These are phyloP conservation scores for Linyphia triangularis DNA, from an alignment of 2,888 invertebrate genomes.

Conservation along the genomic window DNA sequence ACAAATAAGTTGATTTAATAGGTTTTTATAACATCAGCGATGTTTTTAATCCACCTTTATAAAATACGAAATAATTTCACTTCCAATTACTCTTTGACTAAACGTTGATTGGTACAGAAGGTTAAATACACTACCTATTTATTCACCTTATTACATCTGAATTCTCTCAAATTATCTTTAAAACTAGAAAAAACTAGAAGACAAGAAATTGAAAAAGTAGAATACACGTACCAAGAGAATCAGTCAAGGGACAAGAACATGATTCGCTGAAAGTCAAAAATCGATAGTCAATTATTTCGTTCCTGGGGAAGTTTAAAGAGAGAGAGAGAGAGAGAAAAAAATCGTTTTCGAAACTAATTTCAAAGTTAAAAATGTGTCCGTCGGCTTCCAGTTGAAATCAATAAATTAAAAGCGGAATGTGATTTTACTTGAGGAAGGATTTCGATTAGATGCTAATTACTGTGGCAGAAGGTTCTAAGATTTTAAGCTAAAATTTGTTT, in stretches of 20 bases:
- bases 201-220: background rate
- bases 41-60: background rate
- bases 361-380: slow-evolving; percentile 64
- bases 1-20: background rate
- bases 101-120: background rate
- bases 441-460: slow-evolving; percentile 68
- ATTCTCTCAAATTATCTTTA: slow-evolving; percentile 11
- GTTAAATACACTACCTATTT: slow-evolving; percentile 7
- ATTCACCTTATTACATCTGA: slow-evolving; percentile 25
- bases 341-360: slow-evolving; percentile 57
- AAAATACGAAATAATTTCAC: background rate
- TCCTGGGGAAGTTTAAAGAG: background rate
- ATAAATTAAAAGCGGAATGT: slow-evolving; percentile 70
- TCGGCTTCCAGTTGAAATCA: slow-evolving; percentile 35
- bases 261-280: slow-evolving; percentile 54
- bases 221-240: background rate
- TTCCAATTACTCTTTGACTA: background rate
- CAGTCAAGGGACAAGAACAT: slow-evolving; percentile 1
- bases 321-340: background rate
- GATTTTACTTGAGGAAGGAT: slow-evolving; percentile 45
- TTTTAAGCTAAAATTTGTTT: background rate
- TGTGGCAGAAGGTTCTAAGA: slow-evolving; percentile 6
- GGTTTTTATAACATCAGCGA: background rate
- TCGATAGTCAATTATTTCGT: slow-evolving; percentile 70
- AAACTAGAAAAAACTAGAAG: background rate